Evolutionary conservation across 2,797 vertebrate genomes (phyloP), one percentile per base, ranked within the genome.

Genomic region (Sebastes cheni): DNA sequence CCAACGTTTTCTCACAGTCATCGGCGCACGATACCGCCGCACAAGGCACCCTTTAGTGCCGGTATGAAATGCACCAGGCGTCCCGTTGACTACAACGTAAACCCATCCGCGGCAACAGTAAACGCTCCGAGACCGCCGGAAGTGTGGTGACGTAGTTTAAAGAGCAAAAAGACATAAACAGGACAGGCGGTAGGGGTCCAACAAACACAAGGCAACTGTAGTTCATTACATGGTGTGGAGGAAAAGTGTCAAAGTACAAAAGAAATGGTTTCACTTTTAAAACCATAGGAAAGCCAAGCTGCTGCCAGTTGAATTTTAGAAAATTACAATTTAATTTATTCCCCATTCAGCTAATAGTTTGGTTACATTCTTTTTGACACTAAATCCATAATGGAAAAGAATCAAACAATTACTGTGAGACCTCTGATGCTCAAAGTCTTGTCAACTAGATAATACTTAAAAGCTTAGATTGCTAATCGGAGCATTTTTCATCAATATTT

Each of bases 321-420:
- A 42, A 46, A 60, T 59, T 5, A 8, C 2, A 16, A 23, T 27
- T 46, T 5, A 0, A 2, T 16, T 1, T 4, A 18, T 22, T 11
- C 12, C 3, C 8, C 12, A 25, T 32, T 50, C 11, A 56, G 13
- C 11, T 23, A 6, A n/a, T 56, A n/a, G 4, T 34, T 67, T 68
- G n/a, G 67, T 74, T 56, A 5, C 52, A 52, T 65, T 32, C 0
- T 56, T 42, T 64, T 3, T 39, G 36, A 71, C 52, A 73, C 22
- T 72, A 72, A 73, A 71, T 16, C 32, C 5, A 30, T 4, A 3
- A 72, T 14, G 25, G 20, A 29, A 56, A 32, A 30, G 2, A 32
- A 30, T 22, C 6, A 36, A 25, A 34, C 14, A 14, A 18, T 39
- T 13, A 0, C 20, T 39, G 11, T 4, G 18, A 29, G 18, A 25